Conservation (phyloP, 2,113 vertebrate genomes). For the Caretta caretta region DNA sequence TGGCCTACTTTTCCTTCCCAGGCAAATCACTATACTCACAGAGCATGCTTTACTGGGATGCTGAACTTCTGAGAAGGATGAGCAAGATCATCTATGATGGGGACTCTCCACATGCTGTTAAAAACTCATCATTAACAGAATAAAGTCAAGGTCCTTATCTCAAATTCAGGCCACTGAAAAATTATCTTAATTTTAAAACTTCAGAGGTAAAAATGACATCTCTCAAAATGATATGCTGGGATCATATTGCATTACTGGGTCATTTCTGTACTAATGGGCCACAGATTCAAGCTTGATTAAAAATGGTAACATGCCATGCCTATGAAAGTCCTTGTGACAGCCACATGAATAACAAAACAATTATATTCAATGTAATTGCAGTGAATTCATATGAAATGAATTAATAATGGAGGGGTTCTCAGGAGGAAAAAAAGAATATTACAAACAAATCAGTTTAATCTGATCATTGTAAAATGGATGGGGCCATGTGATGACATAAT, state of each 20-base stretch:
- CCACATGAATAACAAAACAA: slow-evolving; percentile 75
- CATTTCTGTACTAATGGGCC: slow-evolving; percentile 67
- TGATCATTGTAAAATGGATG: neutral
- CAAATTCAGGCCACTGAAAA: slow-evolving; percentile 52
- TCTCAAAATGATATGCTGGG: slow-evolving; percentile 67
- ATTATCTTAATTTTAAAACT: slow-evolving; percentile 64
- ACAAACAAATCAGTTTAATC: slow-evolving; percentile 44
- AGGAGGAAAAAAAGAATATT: slow-evolving; percentile 25
- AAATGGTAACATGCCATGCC: slow-evolving; percentile 65
- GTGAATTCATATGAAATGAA: slow-evolving; percentile 51
- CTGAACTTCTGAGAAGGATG: neutral
- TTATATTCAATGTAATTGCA: slow-evolving; percentile 62
- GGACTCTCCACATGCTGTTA: neutral
- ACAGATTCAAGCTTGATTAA: slow-evolving; percentile 70
- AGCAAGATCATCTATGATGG: neutral
- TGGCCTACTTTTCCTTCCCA: neutral
- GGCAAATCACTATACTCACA: neutral
- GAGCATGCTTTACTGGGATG: neutral
- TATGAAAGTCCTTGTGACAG: slow-evolving; percentile 73
- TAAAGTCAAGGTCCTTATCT: slow-evolving; percentile 37
- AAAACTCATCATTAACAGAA: slow-evolving; percentile 35
- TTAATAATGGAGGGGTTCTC: slow-evolving; percentile 56
- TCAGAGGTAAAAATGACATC: slow-evolving; percentile 60
- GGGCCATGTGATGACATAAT: neutral
- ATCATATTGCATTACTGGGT: slow-evolving; percentile 55